Evolutionary conservation across 2,113 vertebrate species (phyloP).

Genomic region (Xiphias gladius): DNA sequence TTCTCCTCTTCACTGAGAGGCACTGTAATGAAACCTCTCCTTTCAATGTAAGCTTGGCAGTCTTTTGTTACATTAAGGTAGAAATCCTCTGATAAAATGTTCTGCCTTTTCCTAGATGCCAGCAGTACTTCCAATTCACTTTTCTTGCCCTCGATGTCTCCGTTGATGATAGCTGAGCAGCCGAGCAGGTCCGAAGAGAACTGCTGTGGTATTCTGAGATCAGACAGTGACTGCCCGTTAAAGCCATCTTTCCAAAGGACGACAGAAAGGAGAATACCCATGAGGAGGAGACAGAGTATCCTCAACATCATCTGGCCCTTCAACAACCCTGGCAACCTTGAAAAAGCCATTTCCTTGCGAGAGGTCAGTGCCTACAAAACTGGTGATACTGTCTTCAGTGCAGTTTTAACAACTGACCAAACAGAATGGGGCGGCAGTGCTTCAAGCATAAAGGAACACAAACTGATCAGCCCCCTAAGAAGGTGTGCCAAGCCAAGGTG

Average conservation of each 20-base stretch:
- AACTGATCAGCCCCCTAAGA: neutral
- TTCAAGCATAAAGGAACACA: neutral
- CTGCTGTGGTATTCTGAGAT: slow-evolving; percentile 23
- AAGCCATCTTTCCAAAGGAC: slow-evolving; percentile 14
- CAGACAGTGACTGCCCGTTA: neutral
- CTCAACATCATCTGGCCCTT: neutral
- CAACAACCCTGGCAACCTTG: fast-evolving
- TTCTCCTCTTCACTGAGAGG: slow-evolving; percentile 88
- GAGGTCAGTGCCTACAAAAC: neutral
- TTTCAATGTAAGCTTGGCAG: slow-evolving; percentile 81
- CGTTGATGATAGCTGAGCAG: slow-evolving; percentile 83
- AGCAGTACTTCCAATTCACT: slow-evolving; percentile 74
- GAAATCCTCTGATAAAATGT: slow-evolving; percentile 45
- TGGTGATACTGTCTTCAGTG: neutral
- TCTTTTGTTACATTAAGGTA: slow-evolving; percentile 87
- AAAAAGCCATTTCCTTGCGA: neutral
- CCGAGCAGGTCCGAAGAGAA: slow-evolving; percentile 70
- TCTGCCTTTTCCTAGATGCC: slow-evolving; percentile 22
- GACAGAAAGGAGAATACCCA: slow-evolving; percentile 14
- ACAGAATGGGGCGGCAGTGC: neutral
- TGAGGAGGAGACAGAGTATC: neutral
- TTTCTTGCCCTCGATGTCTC: slow-evolving; percentile 65
- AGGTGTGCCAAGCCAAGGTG: neutral
- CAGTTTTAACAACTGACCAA: neutral
- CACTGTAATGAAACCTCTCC: slow-evolving; percentile 83